Base-by-base conservation (phyloP, 2,888 invertebrate genomes). In the Cataglyphis livida region DNA sequence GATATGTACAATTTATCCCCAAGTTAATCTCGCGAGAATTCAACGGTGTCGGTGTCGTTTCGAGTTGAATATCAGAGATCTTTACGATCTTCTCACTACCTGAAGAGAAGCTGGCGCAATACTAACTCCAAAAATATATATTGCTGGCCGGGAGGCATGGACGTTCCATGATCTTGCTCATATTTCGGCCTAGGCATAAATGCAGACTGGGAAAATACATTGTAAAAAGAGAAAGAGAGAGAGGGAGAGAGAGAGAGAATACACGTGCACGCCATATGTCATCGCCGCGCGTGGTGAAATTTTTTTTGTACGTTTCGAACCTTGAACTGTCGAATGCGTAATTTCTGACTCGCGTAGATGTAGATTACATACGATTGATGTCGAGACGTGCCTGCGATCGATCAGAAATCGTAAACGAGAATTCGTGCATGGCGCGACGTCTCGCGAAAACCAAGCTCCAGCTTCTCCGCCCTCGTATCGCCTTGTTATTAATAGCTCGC, bases 201-300 rank as follows among this genome's bases (percentile, higher is more conserved):
- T 81, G 84, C 84, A 83, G 84, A 32, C 73, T 12, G 44, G 35
- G 75, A 83, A 86, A 85, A 85, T 78, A 81, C 41, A 64, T 18
- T 68, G 62, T 51, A 51, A 51, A 81, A 25, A 54, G 66, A 54
- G 35, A 32, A 62, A 32, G 76, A 28, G 41, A 51, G 21, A 73
- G n/a, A n/a, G 10, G 32, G n/a, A 71, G 57, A 73, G 59, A 73
- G 82, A 85, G 28, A n/a, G 4, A 48, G 7, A 35, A 18, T 61
- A 91, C 91, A 91, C 91, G 86, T 90, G 91, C 83, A 71, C 76
- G 73, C 87, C 91, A 91, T 86, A 87, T 90, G 91, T 85, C 85
- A 28, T 28, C 61, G 62, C 38, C 65, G 81, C 62, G 44, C 41
- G 38, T 54, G 38, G n/a, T 15, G n/a, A 15, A 54, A 87, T 82